Evolutionary conservation across 2,888 invertebrate species (phyloP).

Genomic region (Brachynemurus nebulosus): DNA sequence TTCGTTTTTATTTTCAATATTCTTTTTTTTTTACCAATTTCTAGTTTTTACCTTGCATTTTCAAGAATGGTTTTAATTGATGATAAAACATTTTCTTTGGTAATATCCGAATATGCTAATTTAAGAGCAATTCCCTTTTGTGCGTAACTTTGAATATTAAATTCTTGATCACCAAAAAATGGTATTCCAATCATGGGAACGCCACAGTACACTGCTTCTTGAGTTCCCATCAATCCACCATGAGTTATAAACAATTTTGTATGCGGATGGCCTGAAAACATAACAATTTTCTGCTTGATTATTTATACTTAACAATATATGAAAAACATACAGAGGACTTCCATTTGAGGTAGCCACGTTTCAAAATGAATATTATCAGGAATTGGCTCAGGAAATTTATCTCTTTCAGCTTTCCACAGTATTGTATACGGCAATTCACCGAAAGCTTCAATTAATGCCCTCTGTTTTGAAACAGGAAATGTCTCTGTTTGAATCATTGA

Average conservation of each 20-base stretch:
- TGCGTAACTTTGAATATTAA: conserved; percentile 19
- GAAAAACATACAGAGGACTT: conserved; percentile 40
- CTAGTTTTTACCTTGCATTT: no score
- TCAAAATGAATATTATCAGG: conserved; percentile 37
- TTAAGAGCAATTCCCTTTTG: conserved; percentile 17
- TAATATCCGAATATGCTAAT: conserved; percentile 1
- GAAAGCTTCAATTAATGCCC: conserved; percentile 36
- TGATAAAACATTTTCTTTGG: conserved; percentile 1
- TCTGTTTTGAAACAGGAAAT: conserved; percentile 34
- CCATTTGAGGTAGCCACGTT: conserved; percentile 41
- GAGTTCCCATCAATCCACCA: conserved; percentile 22
- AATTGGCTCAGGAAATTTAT: conserved; percentile 30
- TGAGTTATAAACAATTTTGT: conserved; percentile 23
- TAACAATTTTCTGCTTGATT: no score
- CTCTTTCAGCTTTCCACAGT: conserved; percentile 38
- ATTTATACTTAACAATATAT: no score
- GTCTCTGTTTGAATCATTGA: conserved; percentile 42
- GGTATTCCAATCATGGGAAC: conserved; percentile 24
- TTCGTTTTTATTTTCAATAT: no score
- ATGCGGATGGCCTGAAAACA: conserved; percentile 20
- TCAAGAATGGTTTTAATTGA: no score
- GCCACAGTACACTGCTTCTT: conserved; percentile 21
- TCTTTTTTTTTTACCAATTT: no score
- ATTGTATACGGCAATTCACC: conserved; percentile 38
- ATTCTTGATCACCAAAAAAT: conserved; percentile 22